Percentiles rank a stretch among this genome's conserved stretches.
phyloP scores from a whole-genome alignment of 2,888 invertebrate genomes.

The Hofmannophila pseudospretella region DNA sequence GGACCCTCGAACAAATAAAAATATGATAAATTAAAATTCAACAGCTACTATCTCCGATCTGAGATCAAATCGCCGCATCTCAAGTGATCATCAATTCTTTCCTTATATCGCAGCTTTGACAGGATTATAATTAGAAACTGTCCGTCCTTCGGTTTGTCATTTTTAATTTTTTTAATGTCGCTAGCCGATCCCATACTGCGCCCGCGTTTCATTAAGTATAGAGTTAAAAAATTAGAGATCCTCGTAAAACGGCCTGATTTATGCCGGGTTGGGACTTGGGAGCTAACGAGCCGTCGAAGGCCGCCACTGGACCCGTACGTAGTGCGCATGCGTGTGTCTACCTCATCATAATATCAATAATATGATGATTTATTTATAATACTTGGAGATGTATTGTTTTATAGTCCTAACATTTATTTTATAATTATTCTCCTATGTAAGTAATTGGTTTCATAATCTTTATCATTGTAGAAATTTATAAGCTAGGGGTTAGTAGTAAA shows the following conservation, averaged over 20 bases:
- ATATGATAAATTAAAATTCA: conserved; percentile 51
- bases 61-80: conserved; percentile 65
- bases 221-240: conserved; percentile 69
- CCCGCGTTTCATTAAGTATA: conserved; percentile 73
- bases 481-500: too few species aligned
- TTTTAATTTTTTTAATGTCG: conserved; percentile 77
- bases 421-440: too few species aligned
- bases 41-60: conserved; percentile 61
- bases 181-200: conserved; percentile 74
- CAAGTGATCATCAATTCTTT: conserved; percentile 72
- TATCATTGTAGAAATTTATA: too few species aligned
- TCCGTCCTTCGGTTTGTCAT: conserved; percentile 71
- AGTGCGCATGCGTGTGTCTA: too few species aligned
- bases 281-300: conserved; percentile 68
- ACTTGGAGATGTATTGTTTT: background rate
- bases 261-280: conserved; percentile 71
- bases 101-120: conserved; percentile 71
- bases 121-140: conserved; percentile 77
- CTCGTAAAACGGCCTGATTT: conserved; percentile 75
- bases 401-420: background rate
- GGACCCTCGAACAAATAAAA: conserved; percentile 31
- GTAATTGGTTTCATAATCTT: too few species aligned
- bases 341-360: background rate
- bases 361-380: background rate
- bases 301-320: conserved; percentile 48